These are phyloP conservation scores for Drosophila kanekoi DNA, from an alignment of 2,888 invertebrate species.

Conservation along the genomic window DNA sequence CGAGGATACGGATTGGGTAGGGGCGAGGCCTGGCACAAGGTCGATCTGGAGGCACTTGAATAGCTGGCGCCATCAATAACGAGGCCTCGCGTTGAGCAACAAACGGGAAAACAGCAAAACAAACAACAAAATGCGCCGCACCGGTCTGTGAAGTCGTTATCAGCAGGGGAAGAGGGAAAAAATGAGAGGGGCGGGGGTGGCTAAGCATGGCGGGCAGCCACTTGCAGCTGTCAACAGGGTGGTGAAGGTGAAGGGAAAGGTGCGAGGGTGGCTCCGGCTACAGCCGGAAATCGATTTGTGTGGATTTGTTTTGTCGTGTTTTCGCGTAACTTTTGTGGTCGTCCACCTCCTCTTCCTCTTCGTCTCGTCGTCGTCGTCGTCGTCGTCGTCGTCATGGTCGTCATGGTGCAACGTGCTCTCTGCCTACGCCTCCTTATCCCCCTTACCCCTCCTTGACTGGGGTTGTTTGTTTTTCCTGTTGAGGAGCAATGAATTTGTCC, in stretches of 20 bases:
- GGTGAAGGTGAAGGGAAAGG: constrained; percentile 48
- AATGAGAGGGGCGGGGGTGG: not conserved
- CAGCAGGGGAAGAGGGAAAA: constrained; percentile 1
- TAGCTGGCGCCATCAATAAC: constrained; percentile 70
- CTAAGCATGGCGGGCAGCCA: constrained; percentile 32
- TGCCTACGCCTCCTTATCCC: constrained; percentile 10
- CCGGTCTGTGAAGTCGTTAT: constrained; percentile 65
- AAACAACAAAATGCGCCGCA: constrained; percentile 61
- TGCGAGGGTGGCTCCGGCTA: constrained; percentile 40
- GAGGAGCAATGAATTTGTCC: constrained; percentile 71
- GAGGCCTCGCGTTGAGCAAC: constrained; percentile 67
- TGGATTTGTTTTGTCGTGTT: constrained; percentile 76
- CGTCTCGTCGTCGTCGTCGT: not conserved
- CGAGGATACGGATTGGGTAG: constrained; percentile 6
- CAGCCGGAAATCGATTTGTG: constrained; percentile 76
- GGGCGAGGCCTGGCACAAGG: constrained; percentile 56
- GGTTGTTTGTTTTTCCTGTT: constrained; percentile 66
- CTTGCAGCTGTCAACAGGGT: constrained; percentile 73
- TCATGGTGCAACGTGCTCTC: constrained; percentile 61
- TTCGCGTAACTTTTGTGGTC: constrained; percentile 57
- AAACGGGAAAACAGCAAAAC: constrained; percentile 65
- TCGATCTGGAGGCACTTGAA: constrained; percentile 65
- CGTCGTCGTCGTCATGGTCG: constrained; percentile 62
- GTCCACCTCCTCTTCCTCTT: not conserved
- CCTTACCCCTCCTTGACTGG: not conserved